Evolutionary conservation across 2,888 invertebrate genomes (phyloP), one percentile per base, ranked within the genome.

Genomic region (Anthrax anthrax): DNA sequence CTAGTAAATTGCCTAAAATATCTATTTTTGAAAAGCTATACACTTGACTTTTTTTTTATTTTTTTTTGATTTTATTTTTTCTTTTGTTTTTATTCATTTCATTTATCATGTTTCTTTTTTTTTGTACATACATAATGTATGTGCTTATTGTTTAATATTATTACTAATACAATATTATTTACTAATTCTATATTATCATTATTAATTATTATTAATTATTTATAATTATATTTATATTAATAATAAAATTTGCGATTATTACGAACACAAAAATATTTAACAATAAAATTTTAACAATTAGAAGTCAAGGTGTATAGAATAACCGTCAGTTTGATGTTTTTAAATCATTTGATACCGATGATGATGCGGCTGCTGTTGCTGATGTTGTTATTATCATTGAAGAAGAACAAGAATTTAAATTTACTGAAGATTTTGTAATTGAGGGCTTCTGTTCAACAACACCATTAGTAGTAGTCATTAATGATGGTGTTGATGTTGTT

Each of bases 371-470:
- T 49, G 29, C n/a, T 32, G 29, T 12, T 32, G 29, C 29, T 32
- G 29, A 32, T 9, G 14, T 18, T 23, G 53, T 43, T 46, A 51
- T 29, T n/a, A 12, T 32, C 3, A 12, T 12, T 5, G 51, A 13
- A 37, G 53, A 32, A 47, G 50, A 51, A 51, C n/a, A n/a, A n/a
- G n/a, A n/a, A n/a, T n/a, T n/a, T n/a, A n/a, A n/a, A n/a, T n/a
- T n/a, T n/a, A 51, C 46, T 50, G 50, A 18, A 50, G 54, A 14
- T 50, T 51, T 8, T 51, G 32, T 14, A 17, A 38, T 44, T 27
- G 39, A 12, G 18, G 48, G 29, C 5, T 27, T 27, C 9, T 27
- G 5, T 45, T 37, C n/a, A n/a, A n/a, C n/a, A n/a, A n/a, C n/a
- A n/a, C n/a, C n/a, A n/a, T n/a, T 39, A 50, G 54, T 23, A 50